Evolutionary conservation across 2,888 invertebrate genomes (phyloP).

Genomic region (Gastrophysa polygoni): DNA sequence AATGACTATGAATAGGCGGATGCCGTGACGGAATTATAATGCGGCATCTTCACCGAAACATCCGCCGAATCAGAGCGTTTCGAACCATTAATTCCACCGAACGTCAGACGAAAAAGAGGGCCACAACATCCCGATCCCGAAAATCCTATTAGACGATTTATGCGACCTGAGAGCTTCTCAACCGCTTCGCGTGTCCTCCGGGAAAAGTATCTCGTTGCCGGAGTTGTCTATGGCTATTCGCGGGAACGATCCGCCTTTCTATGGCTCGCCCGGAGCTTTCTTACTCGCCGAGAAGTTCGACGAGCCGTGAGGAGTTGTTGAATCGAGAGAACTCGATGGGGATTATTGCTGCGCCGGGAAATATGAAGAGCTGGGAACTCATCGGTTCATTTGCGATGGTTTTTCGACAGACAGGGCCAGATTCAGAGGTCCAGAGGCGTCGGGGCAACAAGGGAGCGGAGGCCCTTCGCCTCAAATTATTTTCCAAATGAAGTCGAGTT

Average conservation of each 20-base stretch:
- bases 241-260: conserved; percentile 43
- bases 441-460: too few relatives aligned
- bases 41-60: too few relatives aligned
- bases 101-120: too few relatives aligned
- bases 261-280: conserved; percentile 48
- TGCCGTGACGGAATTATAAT: too few relatives aligned
- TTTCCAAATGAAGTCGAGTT: too few relatives aligned
- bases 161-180: conserved; percentile 40
- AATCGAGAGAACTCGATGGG: conserved; percentile 40
- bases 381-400: neutral
- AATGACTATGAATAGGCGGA: too few relatives aligned
- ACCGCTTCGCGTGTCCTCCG: conserved; percentile 41
- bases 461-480: too few relatives aligned
- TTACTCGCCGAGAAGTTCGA: conserved; percentile 42
- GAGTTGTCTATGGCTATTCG: conserved; percentile 50
- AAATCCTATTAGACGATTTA: conserved; percentile 33
- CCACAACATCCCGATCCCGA: too few relatives aligned
- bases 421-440: too few relatives aligned
- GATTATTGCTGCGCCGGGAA: neutral
- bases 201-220: conserved; percentile 45
- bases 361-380: neutral
- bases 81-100: too few relatives aligned
- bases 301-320: conserved; percentile 49
- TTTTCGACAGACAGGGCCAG: too few relatives aligned
- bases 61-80: too few relatives aligned